A percentile compares a stretch with the other conserved stretches of the same genome.
Evolutionary conservation across 2,113 vertebrate genomes (phyloP).

Genomic region (Oncorhynchus tshawytscha): DNA sequence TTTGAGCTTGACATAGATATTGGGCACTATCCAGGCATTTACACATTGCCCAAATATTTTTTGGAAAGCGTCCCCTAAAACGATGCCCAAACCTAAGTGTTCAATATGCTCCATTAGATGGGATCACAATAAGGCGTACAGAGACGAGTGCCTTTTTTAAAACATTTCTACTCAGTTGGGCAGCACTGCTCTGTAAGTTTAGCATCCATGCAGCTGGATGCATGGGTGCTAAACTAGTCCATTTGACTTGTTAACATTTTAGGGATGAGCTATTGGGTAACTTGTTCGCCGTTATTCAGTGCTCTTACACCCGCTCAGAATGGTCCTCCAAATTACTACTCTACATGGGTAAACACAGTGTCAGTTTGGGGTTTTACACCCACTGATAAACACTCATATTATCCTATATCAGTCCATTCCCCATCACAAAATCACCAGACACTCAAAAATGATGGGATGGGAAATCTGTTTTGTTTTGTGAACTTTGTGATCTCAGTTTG

Average conservation of each 20-base stretch:
- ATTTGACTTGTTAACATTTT: constrained; percentile 47
- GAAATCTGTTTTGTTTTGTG: background rate
- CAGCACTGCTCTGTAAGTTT: constrained; percentile 14
- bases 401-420: constrained; percentile 17
- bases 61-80: constrained; percentile 24
- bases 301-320: background rate
- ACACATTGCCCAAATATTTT: constrained; percentile 58
- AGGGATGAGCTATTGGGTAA: constrained; percentile 15
- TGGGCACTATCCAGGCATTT: constrained; percentile 48
- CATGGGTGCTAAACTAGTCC: background rate
- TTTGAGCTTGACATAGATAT: constrained; percentile 38
- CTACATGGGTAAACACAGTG: background rate
- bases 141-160: background rate
- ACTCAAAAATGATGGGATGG: constrained; percentile 11
- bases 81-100: constrained; percentile 19
- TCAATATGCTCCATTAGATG: constrained; percentile 22
- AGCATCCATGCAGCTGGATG: constrained; percentile 3
- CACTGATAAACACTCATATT: background rate
- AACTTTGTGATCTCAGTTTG: background rate
- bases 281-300: constrained; percentile 7
- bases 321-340: background rate
- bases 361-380: background rate
- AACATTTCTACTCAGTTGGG: constrained; percentile 25
- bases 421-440: constrained; percentile 31
- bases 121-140: constrained; percentile 1